A percentile compares a stretch with the other conserved stretches of the same genome.
These are phyloP conservation scores for Tragelaphus scriptus DNA, from an alignment of 2,113 vertebrate genomes.

Conservation along the genomic window DNA sequence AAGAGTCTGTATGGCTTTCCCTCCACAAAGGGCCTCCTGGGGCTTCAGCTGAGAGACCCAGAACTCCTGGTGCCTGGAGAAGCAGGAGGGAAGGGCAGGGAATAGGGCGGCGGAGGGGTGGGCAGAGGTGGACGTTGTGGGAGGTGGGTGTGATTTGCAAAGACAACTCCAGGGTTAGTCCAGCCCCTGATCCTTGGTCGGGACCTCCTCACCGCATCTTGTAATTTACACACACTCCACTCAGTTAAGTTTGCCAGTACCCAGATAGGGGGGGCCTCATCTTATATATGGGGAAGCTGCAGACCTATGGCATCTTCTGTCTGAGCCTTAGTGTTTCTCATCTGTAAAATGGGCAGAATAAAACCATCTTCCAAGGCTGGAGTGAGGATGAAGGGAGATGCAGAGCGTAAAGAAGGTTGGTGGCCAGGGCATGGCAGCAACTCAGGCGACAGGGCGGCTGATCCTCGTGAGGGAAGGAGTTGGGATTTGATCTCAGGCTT, in stretches of 20 bases:
- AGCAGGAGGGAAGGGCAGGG: background rate
- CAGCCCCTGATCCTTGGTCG: fast-evolving
- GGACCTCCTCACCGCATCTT: background rate
- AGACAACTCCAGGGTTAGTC: background rate
- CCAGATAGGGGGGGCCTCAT: background rate
- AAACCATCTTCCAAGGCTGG: background rate
- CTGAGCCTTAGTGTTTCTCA: background rate
- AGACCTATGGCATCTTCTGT: background rate
- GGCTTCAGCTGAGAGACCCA: background rate
- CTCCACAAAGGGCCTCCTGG: background rate
- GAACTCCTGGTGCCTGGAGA: background rate
- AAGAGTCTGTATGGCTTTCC: background rate
- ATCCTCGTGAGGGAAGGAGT: background rate
- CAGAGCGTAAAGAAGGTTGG: fast-evolving
- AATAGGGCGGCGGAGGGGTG: fast-evolving
- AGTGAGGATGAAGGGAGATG: background rate
- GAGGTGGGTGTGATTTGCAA: background rate
- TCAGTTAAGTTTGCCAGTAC: background rate
- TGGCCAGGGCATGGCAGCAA: background rate
- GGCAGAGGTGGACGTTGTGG: background rate
- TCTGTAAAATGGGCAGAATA: background rate
- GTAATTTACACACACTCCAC: background rate
- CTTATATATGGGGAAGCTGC: too few relatives aligned
- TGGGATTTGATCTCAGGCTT: background rate
- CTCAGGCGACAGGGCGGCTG: background rate